phyloP scores from a whole-genome alignment of 2,113 vertebrate species.

The Microcebus jonahi region DNA sequence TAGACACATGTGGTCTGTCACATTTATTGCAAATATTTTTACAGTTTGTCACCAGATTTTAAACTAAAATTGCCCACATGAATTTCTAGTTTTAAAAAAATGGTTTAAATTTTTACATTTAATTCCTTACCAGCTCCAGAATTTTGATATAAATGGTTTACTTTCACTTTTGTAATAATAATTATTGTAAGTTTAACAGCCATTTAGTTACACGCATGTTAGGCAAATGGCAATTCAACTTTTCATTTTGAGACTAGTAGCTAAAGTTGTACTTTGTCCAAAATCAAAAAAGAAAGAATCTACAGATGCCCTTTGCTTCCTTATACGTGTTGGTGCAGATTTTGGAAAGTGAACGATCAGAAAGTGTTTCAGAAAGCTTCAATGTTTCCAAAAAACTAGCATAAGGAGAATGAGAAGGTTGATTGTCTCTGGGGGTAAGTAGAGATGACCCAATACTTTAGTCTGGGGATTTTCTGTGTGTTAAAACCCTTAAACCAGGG shows the following conservation, averaged over 20 bases:
- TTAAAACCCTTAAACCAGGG: background rate
- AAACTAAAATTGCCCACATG: background rate
- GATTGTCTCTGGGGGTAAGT: background rate
- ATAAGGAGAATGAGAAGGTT: background rate
- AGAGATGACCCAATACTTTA: background rate
- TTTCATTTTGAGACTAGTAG: background rate
- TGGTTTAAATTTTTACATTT: background rate
- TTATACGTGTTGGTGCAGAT: background rate
- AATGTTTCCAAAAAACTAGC: background rate
- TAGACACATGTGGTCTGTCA: background rate
- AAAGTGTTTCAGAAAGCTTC: background rate
- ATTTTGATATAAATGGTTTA: background rate
- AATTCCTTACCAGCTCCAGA: background rate
- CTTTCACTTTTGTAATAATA: conserved; percentile 16
- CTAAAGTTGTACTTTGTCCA: background rate
- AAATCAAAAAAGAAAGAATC: background rate
- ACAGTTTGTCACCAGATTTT: background rate
- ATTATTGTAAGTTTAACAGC: background rate
- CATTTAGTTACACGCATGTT: background rate
- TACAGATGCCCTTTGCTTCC: background rate
- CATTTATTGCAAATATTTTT: conserved; percentile 1
- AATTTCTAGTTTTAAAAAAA: conserved; percentile 19
- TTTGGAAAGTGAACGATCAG: background rate
- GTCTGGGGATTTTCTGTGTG: background rate
- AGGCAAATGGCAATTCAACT: background rate